Evolutionary conservation across 2,113 vertebrate genomes (phyloP).

Genomic region (Beaufortia kweichowensis): DNA sequence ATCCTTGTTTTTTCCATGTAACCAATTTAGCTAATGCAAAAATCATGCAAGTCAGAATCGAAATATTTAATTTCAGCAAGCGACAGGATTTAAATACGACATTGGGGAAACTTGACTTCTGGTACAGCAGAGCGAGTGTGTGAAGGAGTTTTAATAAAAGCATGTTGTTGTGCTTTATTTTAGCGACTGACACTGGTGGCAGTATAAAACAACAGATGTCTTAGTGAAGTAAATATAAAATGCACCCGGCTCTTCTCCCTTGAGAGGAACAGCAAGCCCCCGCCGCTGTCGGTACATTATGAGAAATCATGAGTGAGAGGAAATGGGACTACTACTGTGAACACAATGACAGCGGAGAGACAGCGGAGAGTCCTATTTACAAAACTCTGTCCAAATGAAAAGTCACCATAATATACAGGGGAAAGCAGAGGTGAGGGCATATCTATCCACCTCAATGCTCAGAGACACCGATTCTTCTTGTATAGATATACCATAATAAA

Average conservation of each 20-base stretch:
- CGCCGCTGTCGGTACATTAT: not conserved
- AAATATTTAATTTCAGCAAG: slow-evolving; percentile 77
- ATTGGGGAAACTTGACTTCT: slow-evolving; percentile 65
- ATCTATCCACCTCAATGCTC: not conserved
- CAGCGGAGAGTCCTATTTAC: slow-evolving; percentile 56
- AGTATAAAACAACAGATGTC: slow-evolving; percentile 15
- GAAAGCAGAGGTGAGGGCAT: not conserved
- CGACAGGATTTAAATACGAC: slow-evolving; percentile 71
- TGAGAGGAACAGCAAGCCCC: slow-evolving; percentile 17
- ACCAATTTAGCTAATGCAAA: slow-evolving; percentile 78
- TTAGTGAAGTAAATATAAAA: slow-evolving; percentile 20
- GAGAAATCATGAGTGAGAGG: not conserved
- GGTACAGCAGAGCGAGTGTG: not conserved
- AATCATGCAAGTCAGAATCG: slow-evolving; percentile 75
- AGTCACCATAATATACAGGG: slow-evolving; percentile 10
- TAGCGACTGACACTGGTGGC: not conserved
- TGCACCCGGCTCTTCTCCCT: slow-evolving; percentile 9
- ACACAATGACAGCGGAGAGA: not conserved
- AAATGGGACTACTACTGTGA: slow-evolving; percentile 44
- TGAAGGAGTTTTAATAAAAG: slow-evolving; percentile 11
- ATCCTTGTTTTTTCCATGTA: slow-evolving; percentile 73
- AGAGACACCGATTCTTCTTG: not conserved
- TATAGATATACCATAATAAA: not conserved
- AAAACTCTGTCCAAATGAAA: slow-evolving; percentile 53
- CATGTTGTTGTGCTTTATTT: not conserved